These are phyloP conservation scores for Cataglyphis livida DNA, from an alignment of 2,888 invertebrate genomes.

Conservation along the genomic window DNA sequence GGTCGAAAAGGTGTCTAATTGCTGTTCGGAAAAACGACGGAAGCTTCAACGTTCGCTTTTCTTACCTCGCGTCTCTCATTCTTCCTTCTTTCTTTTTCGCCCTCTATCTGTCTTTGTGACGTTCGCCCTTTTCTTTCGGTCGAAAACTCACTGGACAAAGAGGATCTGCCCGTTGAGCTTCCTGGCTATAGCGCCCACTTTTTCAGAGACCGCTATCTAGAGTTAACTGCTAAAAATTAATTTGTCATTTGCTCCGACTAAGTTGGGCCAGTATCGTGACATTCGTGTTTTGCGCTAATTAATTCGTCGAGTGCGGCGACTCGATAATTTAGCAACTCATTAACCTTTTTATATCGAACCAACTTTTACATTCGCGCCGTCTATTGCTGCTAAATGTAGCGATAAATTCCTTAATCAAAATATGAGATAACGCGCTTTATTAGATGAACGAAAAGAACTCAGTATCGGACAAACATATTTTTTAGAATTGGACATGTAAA, in stretches of 20 bases:
- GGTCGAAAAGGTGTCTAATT: slow-evolving; percentile 59
- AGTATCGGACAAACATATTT: not conserved
- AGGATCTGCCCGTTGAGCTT: slow-evolving; percentile 32
- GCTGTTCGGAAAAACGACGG: slow-evolving; percentile 48
- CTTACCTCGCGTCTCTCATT: slow-evolving; percentile 28
- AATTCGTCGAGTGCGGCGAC: slow-evolving; percentile 38
- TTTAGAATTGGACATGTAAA: not conserved
- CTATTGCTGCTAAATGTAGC: not conserved
- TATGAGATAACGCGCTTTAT: not conserved
- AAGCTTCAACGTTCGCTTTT: slow-evolving; percentile 49
- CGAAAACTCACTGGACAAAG: slow-evolving; percentile 44
- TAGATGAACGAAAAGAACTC: not conserved
- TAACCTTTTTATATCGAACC: slow-evolving; percentile 33
- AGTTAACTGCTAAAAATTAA: slow-evolving; percentile 54
- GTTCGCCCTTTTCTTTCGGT: slow-evolving; percentile 44
- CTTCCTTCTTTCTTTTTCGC: slow-evolving; percentile 23
- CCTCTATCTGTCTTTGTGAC: slow-evolving; percentile 63
- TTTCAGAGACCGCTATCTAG: slow-evolving; percentile 28
- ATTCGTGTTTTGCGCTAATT: slow-evolving; percentile 47
- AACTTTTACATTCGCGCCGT: slow-evolving; percentile 9
- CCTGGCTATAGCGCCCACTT: slow-evolving; percentile 29
- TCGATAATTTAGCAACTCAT: slow-evolving; percentile 54
- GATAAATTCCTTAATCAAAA: slow-evolving; percentile 16
- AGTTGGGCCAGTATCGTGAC: slow-evolving; percentile 17
- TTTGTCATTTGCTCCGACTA: slow-evolving; percentile 41